Evolutionary conservation across 1,140 invertebrate genomes (phyloP), one percentile per base, ranked within the genome.

Genomic region (Cydia splendana): DNA sequence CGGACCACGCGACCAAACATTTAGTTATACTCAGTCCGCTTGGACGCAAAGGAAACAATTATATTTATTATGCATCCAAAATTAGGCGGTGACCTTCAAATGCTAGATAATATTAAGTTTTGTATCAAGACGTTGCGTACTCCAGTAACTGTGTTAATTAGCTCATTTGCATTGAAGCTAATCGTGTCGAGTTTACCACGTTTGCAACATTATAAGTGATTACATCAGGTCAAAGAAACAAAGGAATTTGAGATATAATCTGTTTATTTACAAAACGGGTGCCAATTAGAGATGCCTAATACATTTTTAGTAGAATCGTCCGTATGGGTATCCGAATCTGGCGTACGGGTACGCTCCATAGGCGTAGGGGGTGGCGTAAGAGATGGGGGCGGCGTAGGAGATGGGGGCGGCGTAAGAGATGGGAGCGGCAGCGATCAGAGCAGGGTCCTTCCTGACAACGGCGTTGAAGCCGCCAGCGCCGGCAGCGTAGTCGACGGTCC

Each of bases 1-100:
- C 75, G 53, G 81, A 80, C 83, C 82, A 82, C 79, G 79, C 76
- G 62, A 77, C 34, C 45, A 51, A 42, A 51, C 45, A 67, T 51
- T 67, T 65, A 42, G 75, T 75, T 69, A 51, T 24, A 42, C 34
- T 51, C 20, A 28, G 38, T 18, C 65, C 65, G 38, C 62, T 71
- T 53, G 38, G 28, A 45, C 13, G 51, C n/a, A 77, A 77, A 71
- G 76, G 76, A 77, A 73, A 77, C 51, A 77, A 77, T 71, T 57
- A 77, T 65, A 53, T 28, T 53, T 65, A 77, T 73, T 71, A 28
- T 71, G 45, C 65, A 73, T 77, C 48, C 45, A 71, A 71, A 77
- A 71, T 73, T 62, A 77, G 51, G 48, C 67, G 13, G 28, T 42
- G 67, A 57, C 76, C 76, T 77, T 77, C 48, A 71, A 13, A 74